Conservation (phyloP, 2,888 invertebrate genomes). For the Axea sp. region DNA sequence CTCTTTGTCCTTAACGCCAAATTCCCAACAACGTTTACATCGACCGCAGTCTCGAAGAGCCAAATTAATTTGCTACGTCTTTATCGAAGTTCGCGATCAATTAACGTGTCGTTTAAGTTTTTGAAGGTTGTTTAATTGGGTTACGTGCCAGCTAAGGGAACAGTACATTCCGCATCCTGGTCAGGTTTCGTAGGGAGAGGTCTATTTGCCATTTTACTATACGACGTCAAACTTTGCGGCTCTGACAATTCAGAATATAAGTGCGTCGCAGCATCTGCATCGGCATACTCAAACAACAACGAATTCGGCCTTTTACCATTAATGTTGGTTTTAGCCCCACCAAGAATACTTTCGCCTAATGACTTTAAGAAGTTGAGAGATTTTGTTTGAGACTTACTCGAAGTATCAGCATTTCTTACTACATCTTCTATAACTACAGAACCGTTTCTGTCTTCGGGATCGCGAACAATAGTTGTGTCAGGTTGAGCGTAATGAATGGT, state of each 20-base stretch:
- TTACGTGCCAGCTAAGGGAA: constrained; percentile 50
- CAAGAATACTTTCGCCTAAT: constrained; percentile 81
- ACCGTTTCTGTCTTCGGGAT: constrained; percentile 56
- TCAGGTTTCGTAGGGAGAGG: constrained; percentile 86
- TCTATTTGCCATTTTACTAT: constrained; percentile 83
- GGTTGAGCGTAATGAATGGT: constrained; percentile 74
- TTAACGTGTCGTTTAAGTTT: constrained; percentile 47
- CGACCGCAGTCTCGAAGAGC: constrained; percentile 22
- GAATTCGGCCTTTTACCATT: constrained; percentile 73
- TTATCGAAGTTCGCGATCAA: constrained; percentile 42
- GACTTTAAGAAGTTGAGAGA: constrained; percentile 83
- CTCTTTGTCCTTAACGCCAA: constrained; percentile 6
- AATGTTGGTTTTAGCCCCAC: constrained; percentile 64
- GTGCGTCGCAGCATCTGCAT: constrained; percentile 81
- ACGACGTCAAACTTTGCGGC: constrained; percentile 78
- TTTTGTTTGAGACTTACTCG: constrained; percentile 72
- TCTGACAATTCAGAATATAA: constrained; percentile 82
- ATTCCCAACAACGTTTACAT: constrained; percentile 32
- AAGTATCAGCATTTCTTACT: constrained; percentile 18
- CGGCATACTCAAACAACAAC: constrained; percentile 81
- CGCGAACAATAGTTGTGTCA: constrained; percentile 71
- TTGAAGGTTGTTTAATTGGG: constrained; percentile 32
- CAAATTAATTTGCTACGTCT: constrained; percentile 44
- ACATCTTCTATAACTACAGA: constrained; percentile 31
- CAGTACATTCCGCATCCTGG: constrained; percentile 67